Evolutionary conservation across 30 jellyfish, hydroid and myxozoan species (phyloP), one percentile per base, ranked within the genome.

Genomic region (Morbakka virulenta): DNA sequence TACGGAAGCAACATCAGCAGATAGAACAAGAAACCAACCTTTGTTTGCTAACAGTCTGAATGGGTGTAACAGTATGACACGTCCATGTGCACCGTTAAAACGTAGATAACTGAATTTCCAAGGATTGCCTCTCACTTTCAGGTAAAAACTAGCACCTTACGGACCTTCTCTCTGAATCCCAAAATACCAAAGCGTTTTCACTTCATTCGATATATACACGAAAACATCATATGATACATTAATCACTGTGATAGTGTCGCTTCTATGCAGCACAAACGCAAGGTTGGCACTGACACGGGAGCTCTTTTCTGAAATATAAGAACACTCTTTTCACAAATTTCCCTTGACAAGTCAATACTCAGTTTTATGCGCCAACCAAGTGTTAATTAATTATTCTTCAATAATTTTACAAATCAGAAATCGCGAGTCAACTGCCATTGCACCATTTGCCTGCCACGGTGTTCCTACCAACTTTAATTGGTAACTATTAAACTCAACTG

Each of bases 381-480:
- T 30, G 79, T 66, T 77, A 67, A 21, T 41, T 78, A 32, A n/a
- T n/a, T n/a, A n/a, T n/a, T n/a, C n/a, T n/a, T n/a, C n/a, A n/a
- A n/a, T n/a, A n/a, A n/a, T n/a, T n/a, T n/a, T n/a, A n/a, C n/a
- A n/a, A n/a, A n/a, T n/a, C n/a, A n/a, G n/a, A n/a, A n/a, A n/a
- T n/a, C 96, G 81, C 28, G 93, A 20, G 34, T 50, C 79, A 9
- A 87, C 82, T 1, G 93, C 88, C 62, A 51, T 77, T 21, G 65
- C 69, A 36, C 97, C 97, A 17, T 52, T 30, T 2, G 95, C 94
- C 95, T 94, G 81, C 97, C 97, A 88, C 3, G 97, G 97, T 4
- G 70, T 47, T 1, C 97, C 97, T 0, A 65, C 66, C 65, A 88
- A 64, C 76, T 88, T 88, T 23, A 88, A 81, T 72, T 88, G 94